Evolutionary conservation across 2,888 invertebrate species (phyloP).

Genomic region (Oscheius onirici): DNA sequence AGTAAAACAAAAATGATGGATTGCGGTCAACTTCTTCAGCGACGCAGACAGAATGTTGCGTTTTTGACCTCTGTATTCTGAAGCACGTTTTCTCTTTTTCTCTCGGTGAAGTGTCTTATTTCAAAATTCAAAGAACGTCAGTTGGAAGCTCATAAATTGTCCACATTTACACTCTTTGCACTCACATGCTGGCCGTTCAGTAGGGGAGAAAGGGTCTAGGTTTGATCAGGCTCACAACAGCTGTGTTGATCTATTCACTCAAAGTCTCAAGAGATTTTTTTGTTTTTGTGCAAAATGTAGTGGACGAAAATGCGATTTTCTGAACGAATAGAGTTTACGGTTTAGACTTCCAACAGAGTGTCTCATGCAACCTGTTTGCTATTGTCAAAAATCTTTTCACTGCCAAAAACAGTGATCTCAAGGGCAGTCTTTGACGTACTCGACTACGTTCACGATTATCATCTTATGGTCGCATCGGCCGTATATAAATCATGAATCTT

Average conservation of each 20-base stretch:
- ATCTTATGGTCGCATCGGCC: too few species aligned
- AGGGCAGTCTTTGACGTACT: conserved; percentile 14
- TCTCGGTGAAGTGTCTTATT: neutral
- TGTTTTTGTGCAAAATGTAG: neutral
- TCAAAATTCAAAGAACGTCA: neutral
- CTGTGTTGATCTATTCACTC: conserved; percentile 27
- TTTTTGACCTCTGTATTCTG: conserved; percentile 10
- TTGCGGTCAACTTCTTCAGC: neutral
- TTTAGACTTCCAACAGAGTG: neutral
- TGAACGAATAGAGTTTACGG: neutral
- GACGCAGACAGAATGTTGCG: conserved; percentile 3
- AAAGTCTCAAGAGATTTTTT: neutral
- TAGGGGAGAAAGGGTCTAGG: neutral
- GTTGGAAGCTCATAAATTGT: neutral
- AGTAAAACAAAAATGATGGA: neutral
- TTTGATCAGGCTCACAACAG: conserved; percentile 25
- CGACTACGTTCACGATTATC: conserved; percentile 6
- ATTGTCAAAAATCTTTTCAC: conserved; percentile 10
- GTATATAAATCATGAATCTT: too few species aligned
- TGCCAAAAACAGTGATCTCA: conserved; percentile 2
- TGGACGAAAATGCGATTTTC: neutral
- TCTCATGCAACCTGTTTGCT: conserved; percentile 18
- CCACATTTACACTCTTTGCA: conserved; percentile 13
- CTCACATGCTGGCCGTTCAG: conserved; percentile 9
- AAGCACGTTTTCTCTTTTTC: neutral